Base-by-base conservation (phyloP, 2,113 vertebrate genomes). In the Bucco capensis region DNA sequence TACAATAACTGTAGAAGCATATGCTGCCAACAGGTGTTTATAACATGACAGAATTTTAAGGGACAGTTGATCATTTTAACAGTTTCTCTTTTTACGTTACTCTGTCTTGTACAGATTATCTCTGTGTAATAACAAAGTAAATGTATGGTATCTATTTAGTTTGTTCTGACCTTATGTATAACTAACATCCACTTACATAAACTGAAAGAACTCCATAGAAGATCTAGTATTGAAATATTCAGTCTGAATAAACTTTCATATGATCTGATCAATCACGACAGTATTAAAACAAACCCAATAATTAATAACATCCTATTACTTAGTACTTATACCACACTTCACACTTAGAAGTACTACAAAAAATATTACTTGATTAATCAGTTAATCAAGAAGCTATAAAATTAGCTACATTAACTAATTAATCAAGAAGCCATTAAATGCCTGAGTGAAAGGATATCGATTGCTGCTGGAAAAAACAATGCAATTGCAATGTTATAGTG, bases 361-460 rank as follows among this genome's bases (percentile, higher is more conserved):
- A 90, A 92, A 47, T 25, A 86, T 67, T 88, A 85, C 30, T 79
- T 88, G 49, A 75, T 88, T 79, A 79, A 83, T 89, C 92, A 89
- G 73, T 93, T 87, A 91, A 86, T 86, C 83, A 83, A 83, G 62
- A 73, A 92, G 46, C 16, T 84, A 72, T 83, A 94, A 86, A 93
- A 93, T 89, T 95, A 95, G 44, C 53, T 75, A 84, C 40, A 86
- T 91, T 65, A 87, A 75, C 53, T 93, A 94, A 90, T 93, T 89
- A 88, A 90, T 93, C 83, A 92, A 73, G 56, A 88, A 74, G 33
- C 47, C 69, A 79, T 86, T 88, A 92, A 89, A 89, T 90, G 54
- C 61, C 44, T 86, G 77, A 91, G 75, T 93, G 61, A 87, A 92
- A 83, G 65, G 35, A 33, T 88, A 95, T 77, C 5, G 58, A 91